A percentile compares a stretch with the other conserved stretches of the same genome.
phyloP scores from a whole-genome alignment of 2,888 invertebrate genomes.

The Hyposoter dolosus region DNA sequence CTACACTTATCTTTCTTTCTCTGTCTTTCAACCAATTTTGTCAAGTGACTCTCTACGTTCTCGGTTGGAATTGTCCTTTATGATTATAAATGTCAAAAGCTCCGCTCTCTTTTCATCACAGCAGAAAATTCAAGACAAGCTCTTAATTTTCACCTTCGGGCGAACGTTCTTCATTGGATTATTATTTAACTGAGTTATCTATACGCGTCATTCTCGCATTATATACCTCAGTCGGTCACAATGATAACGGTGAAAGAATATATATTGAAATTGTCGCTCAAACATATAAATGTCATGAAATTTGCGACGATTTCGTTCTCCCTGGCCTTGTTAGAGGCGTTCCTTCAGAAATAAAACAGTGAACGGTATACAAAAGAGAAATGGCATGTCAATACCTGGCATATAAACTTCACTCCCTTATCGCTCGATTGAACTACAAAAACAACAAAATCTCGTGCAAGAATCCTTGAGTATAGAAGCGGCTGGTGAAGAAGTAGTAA shows the following conservation, averaged over 20 bases:
- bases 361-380: neutral
- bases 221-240: too few relatives aligned
- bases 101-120: neutral
- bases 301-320: neutral
- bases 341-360: neutral
- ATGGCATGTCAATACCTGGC: slow-evolving; percentile 4
- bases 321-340: neutral
- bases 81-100: neutral
- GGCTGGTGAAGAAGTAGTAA: neutral
- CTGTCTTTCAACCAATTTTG: slow-evolving; percentile 12
- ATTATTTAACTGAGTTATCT: neutral
- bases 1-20: slow-evolving; percentile 18
- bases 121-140: neutral
- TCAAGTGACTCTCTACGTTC: neutral
- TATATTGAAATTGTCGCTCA: neutral
- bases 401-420: slow-evolving; percentile 15
- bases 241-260: neutral
- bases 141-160: neutral
- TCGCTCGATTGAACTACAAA: slow-evolving; percentile 12
- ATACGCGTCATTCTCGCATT: neutral
- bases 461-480: neutral
- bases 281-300: neutral
- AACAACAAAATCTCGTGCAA: slow-evolving; percentile 1
- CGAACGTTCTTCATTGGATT: neutral
- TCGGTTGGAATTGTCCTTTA: neutral